Base-by-base conservation (phyloP, 2,113 vertebrate species). In the Stegastes partitus region DNA sequence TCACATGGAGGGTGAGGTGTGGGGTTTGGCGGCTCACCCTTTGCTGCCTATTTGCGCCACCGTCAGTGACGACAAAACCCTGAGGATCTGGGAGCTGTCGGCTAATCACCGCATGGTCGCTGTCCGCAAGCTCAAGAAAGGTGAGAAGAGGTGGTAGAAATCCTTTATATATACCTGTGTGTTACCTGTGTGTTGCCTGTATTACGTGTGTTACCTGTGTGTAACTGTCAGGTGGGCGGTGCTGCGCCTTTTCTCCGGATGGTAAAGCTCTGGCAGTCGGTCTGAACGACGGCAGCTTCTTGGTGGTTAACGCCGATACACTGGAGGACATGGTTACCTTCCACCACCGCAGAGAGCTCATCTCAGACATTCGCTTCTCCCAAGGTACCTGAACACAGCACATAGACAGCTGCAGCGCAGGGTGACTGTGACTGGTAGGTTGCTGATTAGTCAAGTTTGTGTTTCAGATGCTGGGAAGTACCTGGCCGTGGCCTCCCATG, bases 321-420 rank as follows among this genome's bases (percentile, higher is more conserved):
- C 94, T 99, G 81, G 98, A 99, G 92, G 98, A 99, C 92, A 98
- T 99, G 97, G 96, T 99, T 73, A 96, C 96, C 55, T 99, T 99
- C 83, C 98, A 99, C 89, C 98, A 99, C 94, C 95, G 98, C 87
- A 97, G 94, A 80, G 97, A 99, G 91, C 97, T 97, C 94, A 98
- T 99, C 82, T 97, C 98, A 0, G 98, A 99, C 80, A 97, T 99
- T 45, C 96, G 96, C 74, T 99, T 99, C 92, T 98, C 98, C 67
- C 96, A 95, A 95, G 98, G 98, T 99, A 82, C 69, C 64, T 62
- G 62, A 76, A 62, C 26, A 1, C 50, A 67, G 3, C 76, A 25
- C 22, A 0, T 54, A 65, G 68, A 0, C 57, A 62, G 68, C 26
- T 44, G 72, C n/a, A 54, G 25, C 12, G 3, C 1, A n/a, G n/a